These are phyloP conservation scores for Apteryx mantelli DNA, from an alignment of 2,113 vertebrate species.

Conservation along the genomic window DNA sequence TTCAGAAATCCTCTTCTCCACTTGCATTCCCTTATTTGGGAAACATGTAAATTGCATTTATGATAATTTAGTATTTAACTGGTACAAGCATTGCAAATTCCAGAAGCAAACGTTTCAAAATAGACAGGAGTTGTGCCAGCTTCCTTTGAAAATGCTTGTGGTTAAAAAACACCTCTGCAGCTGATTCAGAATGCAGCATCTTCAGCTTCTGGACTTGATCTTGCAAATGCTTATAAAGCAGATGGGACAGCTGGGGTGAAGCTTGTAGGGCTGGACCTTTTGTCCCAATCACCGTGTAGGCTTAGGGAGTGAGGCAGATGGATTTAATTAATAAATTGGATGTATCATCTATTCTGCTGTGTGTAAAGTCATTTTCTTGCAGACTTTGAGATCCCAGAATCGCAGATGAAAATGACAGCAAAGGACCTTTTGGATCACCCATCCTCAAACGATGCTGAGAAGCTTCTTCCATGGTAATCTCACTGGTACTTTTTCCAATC, in stretches of 20 bases:
- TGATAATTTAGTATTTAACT: constrained; percentile 66
- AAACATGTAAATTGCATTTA: constrained; percentile 61
- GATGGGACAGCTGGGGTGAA: neutral
- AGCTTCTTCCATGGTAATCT: neutral
- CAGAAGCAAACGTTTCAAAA: constrained; percentile 47
- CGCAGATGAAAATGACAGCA: fast-evolving
- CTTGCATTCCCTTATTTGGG: constrained; percentile 57
- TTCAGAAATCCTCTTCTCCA: constrained; percentile 25
- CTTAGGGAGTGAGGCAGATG: neutral
- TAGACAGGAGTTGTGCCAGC: constrained; percentile 12
- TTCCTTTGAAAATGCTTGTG: neutral
- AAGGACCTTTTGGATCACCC: neutral
- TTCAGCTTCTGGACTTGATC: neutral
- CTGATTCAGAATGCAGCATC: fast-evolving
- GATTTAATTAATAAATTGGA: constrained; percentile 33
- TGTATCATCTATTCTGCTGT: neutral
- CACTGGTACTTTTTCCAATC: neutral
- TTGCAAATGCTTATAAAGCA: neutral
- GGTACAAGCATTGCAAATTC: constrained; percentile 54
- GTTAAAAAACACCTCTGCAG: neutral
- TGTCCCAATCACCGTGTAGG: neutral
- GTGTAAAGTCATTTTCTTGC: neutral
- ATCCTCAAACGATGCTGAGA: neutral
- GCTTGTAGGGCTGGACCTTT: neutral
- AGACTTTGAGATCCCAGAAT: neutral